A percentile compares a stretch with the other conserved stretches of the same genome.
Evolutionary conservation across 2,797 vertebrate species (phyloP).

Genomic region (Champsocephalus gunnari): DNA sequence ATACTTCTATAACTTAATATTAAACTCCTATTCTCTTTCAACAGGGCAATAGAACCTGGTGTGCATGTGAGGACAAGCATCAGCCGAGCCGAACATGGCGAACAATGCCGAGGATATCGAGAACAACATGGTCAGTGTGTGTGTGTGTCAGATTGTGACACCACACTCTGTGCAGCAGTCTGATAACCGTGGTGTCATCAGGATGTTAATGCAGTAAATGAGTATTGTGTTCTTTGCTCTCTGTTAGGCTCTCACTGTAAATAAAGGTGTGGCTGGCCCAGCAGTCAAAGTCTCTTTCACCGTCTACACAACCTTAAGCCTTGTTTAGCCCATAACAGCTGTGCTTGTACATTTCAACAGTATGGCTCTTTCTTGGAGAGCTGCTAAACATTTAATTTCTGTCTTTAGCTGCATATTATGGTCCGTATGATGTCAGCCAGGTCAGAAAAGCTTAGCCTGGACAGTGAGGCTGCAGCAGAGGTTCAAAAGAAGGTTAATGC

Average conservation of each 20-base stretch:
- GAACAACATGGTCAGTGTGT: slow-evolving; percentile 82
- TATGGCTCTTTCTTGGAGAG: not conserved
- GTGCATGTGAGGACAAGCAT: slow-evolving; percentile 79
- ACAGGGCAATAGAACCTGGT: slow-evolving; percentile 49
- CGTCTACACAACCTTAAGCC: slow-evolving; percentile 4
- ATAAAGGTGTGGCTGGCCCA: slow-evolving; percentile 36
- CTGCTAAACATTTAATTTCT: not conserved
- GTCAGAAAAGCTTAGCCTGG: not conserved
- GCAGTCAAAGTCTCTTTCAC: slow-evolving; percentile 53
- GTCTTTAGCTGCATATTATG: not conserved
- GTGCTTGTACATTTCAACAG: not conserved
- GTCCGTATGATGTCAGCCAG: not conserved
- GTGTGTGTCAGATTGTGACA: not conserved
- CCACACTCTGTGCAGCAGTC: not conserved
- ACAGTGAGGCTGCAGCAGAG: too few relatives aligned
- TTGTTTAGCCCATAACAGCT: slow-evolving; percentile 14
- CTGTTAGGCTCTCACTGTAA: slow-evolving; percentile 21
- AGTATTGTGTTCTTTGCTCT: not conserved
- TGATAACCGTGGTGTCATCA: too few relatives aligned
- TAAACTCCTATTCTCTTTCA: slow-evolving; percentile 7
- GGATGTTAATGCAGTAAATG: not conserved
- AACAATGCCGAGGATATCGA: slow-evolving; percentile 80
- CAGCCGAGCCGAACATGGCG: slow-evolving; percentile 78
- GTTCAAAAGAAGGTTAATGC: too few relatives aligned
- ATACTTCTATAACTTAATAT: not conserved